Evolutionary conservation across 1,140 invertebrate genomes (phyloP).

Genomic region (Drosophila busckii): DNA sequence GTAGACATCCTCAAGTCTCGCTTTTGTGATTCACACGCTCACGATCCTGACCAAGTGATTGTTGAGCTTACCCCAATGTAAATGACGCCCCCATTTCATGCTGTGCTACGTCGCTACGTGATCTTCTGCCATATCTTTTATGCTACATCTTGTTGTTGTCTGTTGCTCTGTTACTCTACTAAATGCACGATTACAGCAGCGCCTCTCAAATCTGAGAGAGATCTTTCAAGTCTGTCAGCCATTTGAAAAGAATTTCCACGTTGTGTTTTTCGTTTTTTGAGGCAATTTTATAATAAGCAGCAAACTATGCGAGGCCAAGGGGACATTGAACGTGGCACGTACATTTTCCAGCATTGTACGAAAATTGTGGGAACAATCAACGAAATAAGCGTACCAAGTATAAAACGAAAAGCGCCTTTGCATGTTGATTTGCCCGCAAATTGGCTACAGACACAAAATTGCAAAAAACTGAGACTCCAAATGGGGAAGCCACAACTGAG

Average conservation of each 20-base stretch:
- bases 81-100: conserved; percentile 70
- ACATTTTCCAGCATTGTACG: conserved; percentile 73
- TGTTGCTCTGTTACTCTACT: neutral
- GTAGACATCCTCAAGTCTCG: neutral
- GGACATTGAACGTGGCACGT: conserved; percentile 49
- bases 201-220: conserved; percentile 43
- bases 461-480: conserved; percentile 7
- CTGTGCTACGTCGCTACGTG: conserved; percentile 53
- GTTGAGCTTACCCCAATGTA: conserved; percentile 48
- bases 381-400: conserved; percentile 58
- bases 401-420: conserved; percentile 63
- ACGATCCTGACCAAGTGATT: conserved; percentile 41
- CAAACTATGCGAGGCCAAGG: conserved; percentile 28
- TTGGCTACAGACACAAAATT: conserved; percentile 20
- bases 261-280: conserved; percentile 42
- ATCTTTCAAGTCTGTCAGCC: conserved; percentile 68
- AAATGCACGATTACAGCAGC: conserved; percentile 53
- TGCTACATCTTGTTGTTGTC: conserved; percentile 52
- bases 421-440: conserved; percentile 49
- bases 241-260: conserved; percentile 74
- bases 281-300: conserved; percentile 51
- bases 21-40: conserved; percentile 61
- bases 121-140: conserved; percentile 60
- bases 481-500: conserved; percentile 21
- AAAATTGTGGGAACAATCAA: conserved; percentile 76